A percentile compares a stretch with the other conserved stretches of the same genome.
Conservation (phyloP, 2,113 vertebrate genomes). For the Phasianus colchicus region DNA sequence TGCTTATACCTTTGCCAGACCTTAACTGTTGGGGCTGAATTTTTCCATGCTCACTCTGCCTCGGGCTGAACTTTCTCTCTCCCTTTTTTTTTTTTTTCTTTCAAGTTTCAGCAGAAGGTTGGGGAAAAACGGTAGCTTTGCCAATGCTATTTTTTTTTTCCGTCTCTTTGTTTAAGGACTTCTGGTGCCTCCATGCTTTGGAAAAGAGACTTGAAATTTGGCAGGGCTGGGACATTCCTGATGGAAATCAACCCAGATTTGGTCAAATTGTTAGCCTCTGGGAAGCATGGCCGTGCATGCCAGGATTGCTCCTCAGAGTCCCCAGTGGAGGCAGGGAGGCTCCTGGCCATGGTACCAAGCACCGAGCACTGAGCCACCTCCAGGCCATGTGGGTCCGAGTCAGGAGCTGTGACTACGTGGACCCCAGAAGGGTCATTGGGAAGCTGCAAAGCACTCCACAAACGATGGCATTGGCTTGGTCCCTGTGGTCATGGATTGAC, state of each 20-base stretch:
- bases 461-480: fast-evolving
- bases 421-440: fast-evolving
- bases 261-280: neutral
- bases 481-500: fast-evolving
- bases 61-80: slow-evolving; percentile 13
- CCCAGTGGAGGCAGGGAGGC: neutral
- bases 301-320: neutral
- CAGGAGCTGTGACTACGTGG: neutral
- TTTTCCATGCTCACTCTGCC: neutral
- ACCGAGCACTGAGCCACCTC: neutral
- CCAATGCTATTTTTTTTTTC: neutral
- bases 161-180: neutral
- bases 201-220: slow-evolving; percentile 48
- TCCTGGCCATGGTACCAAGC: neutral
- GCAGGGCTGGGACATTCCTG: slow-evolving; percentile 32
- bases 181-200: slow-evolving; percentile 30
- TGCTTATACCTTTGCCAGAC: slow-evolving; percentile 31
- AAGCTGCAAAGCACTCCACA: neutral
- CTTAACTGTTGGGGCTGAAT: slow-evolving; percentile 20
- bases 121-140: neutral
- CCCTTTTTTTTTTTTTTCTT: neutral
- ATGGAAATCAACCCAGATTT: slow-evolving; percentile 7
- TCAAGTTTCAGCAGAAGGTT: neutral
- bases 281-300: neutral
- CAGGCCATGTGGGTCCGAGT: fast-evolving